Evolutionary conservation across 2,888 invertebrate genomes (phyloP), one percentile per base, ranked within the genome.

Genomic region (Mycogona germanica): DNA sequence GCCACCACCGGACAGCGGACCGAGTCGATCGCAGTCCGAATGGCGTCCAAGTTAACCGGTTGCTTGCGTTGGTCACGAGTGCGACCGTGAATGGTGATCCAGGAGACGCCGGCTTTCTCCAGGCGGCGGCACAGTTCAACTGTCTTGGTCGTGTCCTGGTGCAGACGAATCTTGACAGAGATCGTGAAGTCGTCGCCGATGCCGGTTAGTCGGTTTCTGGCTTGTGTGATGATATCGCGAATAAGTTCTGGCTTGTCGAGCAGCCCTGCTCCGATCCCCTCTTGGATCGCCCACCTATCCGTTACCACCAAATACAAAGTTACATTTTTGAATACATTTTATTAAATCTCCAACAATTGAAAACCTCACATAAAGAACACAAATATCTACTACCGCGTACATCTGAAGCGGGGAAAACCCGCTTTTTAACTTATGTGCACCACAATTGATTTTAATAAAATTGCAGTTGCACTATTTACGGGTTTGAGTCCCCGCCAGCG

Each of bases 31-130:
- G 93, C 78, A 40, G 79, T 72, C 63, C 76, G 77, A 55, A 97
- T 76, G 26, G 82, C 80, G 17, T 78, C 76, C 26, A 77, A 64
- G 68, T 93, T 78, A 12, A 75, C 75, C 2, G 76, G 73, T 57
- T 83, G 81, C 63, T 78, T 77, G 68, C 86, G 80, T 66, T 93
- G 87, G 38, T 76, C 72, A 40, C 83, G 79, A n/a, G 91, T 95
- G 54, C 97, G 77, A 1, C 88, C 95, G 73, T 98, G 97, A 26
- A 97, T 78, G 1, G 88, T 83, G 32, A 98, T 68, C 73, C 88
- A 96, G 50, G 83, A 83, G 1, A 81, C 81, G n/a, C 92, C 93
- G 66, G 87, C 82, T 58, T 79, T 78, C 68, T 96, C 89, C 51
- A 91, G 68, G 62, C 80, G 79, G 60, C 77, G 78, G 62, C 87